Evolutionary conservation across 2,888 invertebrate genomes (phyloP).

Genomic region (Endomychus coccineus): DNA sequence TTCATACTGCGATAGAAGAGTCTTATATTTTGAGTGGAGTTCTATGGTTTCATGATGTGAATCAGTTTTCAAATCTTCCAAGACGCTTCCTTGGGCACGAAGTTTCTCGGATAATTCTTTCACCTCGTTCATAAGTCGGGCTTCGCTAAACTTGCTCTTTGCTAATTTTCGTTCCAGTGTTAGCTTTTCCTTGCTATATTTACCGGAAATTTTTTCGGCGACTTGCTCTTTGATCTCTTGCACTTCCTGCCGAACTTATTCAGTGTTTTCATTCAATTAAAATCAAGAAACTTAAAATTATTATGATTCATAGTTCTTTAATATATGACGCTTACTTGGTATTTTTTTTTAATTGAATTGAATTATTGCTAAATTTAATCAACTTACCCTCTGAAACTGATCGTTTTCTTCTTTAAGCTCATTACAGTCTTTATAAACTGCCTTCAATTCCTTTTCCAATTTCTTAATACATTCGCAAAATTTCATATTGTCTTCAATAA

Average conservation of each 20-base stretch:
- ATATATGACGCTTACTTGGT: too few relatives aligned
- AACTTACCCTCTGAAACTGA: conserved; percentile 9
- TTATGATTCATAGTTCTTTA: too few relatives aligned
- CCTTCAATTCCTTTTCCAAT: conserved; percentile 20
- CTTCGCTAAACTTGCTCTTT: conserved; percentile 1
- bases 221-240: conserved; percentile 1
- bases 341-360: neutral
- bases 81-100: conserved; percentile 2
- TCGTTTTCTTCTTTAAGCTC: conserved; percentile 9
- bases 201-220: neutral
- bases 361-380: neutral
- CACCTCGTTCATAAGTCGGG: conserved; percentile 6
- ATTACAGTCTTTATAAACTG: conserved; percentile 8
- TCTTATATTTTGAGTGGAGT: conserved; percentile 8
- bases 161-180: neutral
- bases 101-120: conserved; percentile 3
- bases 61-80: conserved; percentile 2
- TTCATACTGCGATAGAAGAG: conserved; percentile 7
- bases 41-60: conserved; percentile 4
- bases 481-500: conserved; percentile 21
- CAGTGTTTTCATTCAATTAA: too few relatives aligned
- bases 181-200: conserved; percentile 7
- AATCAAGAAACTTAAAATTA: neutral
- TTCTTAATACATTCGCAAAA: conserved; percentile 21
- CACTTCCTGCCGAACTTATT: conserved; percentile 9